A percentile compares a stretch with the other conserved stretches of the same genome.
phyloP scores from a whole-genome alignment of 1,140 invertebrate genomes.

The Caenorhabditis latens region DNA sequence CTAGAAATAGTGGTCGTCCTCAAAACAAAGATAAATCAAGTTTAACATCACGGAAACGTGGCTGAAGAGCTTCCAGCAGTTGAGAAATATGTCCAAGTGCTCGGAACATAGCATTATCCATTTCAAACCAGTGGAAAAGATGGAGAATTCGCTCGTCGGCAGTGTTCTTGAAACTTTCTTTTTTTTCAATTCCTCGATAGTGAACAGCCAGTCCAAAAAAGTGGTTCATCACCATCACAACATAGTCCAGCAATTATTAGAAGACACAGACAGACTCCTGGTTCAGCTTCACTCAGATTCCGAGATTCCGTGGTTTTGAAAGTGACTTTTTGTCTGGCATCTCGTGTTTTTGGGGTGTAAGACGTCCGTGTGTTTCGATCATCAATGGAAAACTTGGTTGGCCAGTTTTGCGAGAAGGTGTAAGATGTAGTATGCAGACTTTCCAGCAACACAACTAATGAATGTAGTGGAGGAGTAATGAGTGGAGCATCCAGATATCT shows the following conservation, averaged over 20 bases:
- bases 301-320: slow-evolving; percentile 1
- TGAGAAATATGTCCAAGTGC: neutral
- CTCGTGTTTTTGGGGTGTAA: neutral
- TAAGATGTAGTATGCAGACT: slow-evolving; percentile 41
- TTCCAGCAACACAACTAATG: slow-evolving; percentile 53
- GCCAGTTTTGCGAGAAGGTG: neutral
- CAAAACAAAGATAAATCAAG: too few relatives aligned
- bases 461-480: slow-evolving; percentile 59
- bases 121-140: slow-evolving; percentile 59
- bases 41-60: slow-evolving; percentile 3
- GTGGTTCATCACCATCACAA: slow-evolving; percentile 50
- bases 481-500: slow-evolving; percentile 51
- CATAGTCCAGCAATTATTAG: slow-evolving; percentile 48
- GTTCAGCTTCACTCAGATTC: slow-evolving; percentile 5
- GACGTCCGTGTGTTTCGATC: neutral
- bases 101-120: too few relatives aligned
- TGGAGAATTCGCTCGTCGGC: slow-evolving; percentile 55
- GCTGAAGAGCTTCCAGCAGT: slow-evolving; percentile 30
- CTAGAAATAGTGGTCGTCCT: too few relatives aligned
- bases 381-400: slow-evolving; percentile 20
- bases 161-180: slow-evolving; percentile 37
- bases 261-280: slow-evolving; percentile 36
- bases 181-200: slow-evolving; percentile 38
- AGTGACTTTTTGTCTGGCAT: neutral
- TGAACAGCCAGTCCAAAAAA: slow-evolving; percentile 42